These are phyloP conservation scores for Gymnopithys bicolor DNA, from an alignment of 2,797 vertebrate species.

Conservation along the genomic window DNA sequence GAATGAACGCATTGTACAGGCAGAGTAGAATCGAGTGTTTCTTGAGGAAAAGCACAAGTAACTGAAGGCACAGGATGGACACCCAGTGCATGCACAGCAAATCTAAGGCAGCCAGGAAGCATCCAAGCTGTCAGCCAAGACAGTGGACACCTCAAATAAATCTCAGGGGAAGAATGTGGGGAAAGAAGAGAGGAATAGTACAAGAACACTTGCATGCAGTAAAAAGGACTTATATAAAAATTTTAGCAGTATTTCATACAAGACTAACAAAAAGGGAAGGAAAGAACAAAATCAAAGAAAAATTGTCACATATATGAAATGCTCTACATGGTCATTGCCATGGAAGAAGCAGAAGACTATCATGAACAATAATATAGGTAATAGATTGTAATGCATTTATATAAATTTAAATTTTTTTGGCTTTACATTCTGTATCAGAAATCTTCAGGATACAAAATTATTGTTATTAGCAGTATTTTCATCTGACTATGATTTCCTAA, in stretches of 20 bases:
- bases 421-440: neutral
- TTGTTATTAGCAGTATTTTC: neutral
- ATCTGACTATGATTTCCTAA: neutral
- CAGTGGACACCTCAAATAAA: neutral
- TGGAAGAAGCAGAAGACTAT: neutral
- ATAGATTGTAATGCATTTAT: neutral
- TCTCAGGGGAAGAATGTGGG: neutral
- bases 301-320: neutral
- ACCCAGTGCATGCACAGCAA: rapidly evolving
- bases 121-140: neutral
- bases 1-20: rapidly evolving
- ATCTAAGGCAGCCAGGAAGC: neutral
- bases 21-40: neutral
- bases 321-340: neutral
- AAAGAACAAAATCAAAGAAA: neutral
- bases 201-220: neutral
- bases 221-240: neutral
- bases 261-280: neutral
- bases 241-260: neutral
- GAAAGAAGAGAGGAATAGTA: neutral
- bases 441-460: neutral
- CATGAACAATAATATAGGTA: neutral
- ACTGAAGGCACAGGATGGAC: neutral
- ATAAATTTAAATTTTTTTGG: neutral
- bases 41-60: neutral